Conservation (phyloP, 2,797 vertebrate species). For the Sebastes vulpes region DNA sequence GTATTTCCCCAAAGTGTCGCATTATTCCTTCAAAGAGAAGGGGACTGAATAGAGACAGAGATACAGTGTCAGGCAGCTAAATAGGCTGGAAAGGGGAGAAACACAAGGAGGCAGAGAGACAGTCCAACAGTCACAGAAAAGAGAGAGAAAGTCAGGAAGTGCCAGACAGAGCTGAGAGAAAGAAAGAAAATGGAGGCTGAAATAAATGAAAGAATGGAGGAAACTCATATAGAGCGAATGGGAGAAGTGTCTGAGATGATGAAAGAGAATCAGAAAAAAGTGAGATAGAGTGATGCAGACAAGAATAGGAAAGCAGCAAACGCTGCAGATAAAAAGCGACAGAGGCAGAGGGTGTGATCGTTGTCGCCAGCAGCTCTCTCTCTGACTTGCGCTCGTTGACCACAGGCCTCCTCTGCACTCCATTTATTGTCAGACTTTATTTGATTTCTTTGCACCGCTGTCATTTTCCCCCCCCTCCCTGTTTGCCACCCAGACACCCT, state of each 20-base stretch:
- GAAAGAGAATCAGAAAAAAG: conserved; percentile 32
- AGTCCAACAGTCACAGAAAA: background rate
- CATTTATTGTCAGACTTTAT: conserved; percentile 71
- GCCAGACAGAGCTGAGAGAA: background rate
- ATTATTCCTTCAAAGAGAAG: conserved; percentile 23
- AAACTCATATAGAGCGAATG: conserved; percentile 16
- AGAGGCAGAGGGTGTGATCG: conserved; percentile 22
- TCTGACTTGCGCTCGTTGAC: conserved; percentile 58
- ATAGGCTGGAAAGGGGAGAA: conserved; percentile 4
- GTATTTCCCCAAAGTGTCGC: conserved; percentile 7
- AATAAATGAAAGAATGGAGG: conserved; percentile 28
- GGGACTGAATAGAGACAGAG: conserved; percentile 13
- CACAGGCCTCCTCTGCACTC: conserved; percentile 64
- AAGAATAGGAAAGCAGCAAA: conserved; percentile 35
- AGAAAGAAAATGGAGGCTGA: conserved; percentile 6
- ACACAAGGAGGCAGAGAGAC: background rate
- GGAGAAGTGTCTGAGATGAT: conserved; percentile 36
- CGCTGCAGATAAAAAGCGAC: conserved; percentile 23
- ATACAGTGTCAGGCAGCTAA: background rate
- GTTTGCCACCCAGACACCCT: conserved; percentile 61
- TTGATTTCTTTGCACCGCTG: conserved; percentile 66
- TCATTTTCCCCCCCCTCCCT: conserved; percentile 41
- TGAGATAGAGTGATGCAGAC: conserved; percentile 31
- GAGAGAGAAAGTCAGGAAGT: background rate
- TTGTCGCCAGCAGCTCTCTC: conserved; percentile 46